A percentile compares a stretch with the other conserved stretches of the same genome.
Evolutionary conservation across 37 sponge, comb jelly and placozoan genomes (phyloP).

Genomic region (Amphimedon queenslandica): DNA sequence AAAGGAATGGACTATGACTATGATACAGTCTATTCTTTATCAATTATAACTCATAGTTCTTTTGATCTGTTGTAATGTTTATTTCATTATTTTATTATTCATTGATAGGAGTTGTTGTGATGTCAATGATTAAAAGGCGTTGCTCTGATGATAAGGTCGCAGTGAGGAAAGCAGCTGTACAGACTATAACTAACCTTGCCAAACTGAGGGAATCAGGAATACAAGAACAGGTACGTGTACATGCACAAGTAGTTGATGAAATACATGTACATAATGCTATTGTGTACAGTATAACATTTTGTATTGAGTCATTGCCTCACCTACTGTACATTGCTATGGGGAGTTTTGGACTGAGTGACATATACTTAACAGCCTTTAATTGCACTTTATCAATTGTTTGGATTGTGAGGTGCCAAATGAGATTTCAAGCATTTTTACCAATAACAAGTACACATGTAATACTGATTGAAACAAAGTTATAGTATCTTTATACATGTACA

Average conservation of each 20-base stretch:
- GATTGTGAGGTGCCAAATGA: too few species aligned
- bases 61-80: neutral
- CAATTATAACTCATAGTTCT: neutral
- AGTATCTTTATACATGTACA: neutral
- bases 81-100: neutral
- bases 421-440: too few species aligned
- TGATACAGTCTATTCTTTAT: neutral
- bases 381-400: too few species aligned
- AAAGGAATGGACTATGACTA: too few species aligned
- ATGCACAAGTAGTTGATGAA: constrained; percentile 95
- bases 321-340: neutral
- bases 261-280: constrained; percentile 77
- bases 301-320: neutral
- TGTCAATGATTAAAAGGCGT: constrained; percentile 51
- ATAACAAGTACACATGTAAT: too few species aligned
- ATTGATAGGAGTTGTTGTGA: constrained; percentile 32
- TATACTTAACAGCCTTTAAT: too few species aligned
- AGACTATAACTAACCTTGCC: neutral
- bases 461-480: neutral
- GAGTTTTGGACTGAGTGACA: too few species aligned
- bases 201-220: constrained; percentile 32
- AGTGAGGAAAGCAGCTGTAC: constrained; percentile 65
- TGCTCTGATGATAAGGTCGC: constrained; percentile 46
- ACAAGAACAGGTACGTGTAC: constrained; percentile 89
- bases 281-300: neutral